Base-by-base conservation (phyloP, 2,113 vertebrate species). In the Hipposideros armiger region DNA sequence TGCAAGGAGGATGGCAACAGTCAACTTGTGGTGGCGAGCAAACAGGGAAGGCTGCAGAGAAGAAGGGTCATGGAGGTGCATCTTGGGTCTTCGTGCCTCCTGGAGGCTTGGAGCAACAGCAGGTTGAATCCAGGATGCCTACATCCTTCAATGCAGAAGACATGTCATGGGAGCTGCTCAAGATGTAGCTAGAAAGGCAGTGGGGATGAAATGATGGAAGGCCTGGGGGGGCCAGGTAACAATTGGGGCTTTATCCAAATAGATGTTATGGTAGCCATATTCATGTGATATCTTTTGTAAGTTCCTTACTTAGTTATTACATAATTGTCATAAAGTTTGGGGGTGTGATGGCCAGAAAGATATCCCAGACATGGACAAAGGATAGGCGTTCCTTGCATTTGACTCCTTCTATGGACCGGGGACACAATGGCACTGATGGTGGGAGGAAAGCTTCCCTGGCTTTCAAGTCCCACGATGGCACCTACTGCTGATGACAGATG, bases 351-450 rank as follows among this genome's bases (percentile, higher is more conserved):
- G 40, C 66, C 54, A 69, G 84, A 90, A 73, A 84, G 16, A 28
- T 28, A 67, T 81, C 47, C 24, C 4, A 77, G 70, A 60, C 26
- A 7, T 1, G 66, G 70, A 22, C 32, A 60, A 58, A 62, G 17
- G 15, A 11, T 19, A 11, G 9, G 32, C 6, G 4, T 14, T 87
- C 45, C 47, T 95, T 52, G 80, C 4, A 26, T 58, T 28, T 66
- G 54, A 19, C 20, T 69, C 20, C 28, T 78, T 78, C 58, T 40
- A 0, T 70, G 69, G 28, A 45, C 26, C 13, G 13, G 47, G 45
- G 28, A 76, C 19, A 4, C 14, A 32, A 47, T 2, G 14, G 36
- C 15, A 47, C 36, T 24, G 9, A 0, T 2, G 4, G 11, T 16
- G 32, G 64, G 24, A 56, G 15, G 54, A 54, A 22, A 58, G 3